Evolutionary conservation across 2,888 invertebrate species (phyloP), one percentile per base, ranked within the genome.

Genomic region (Agriotes lineatus): DNA sequence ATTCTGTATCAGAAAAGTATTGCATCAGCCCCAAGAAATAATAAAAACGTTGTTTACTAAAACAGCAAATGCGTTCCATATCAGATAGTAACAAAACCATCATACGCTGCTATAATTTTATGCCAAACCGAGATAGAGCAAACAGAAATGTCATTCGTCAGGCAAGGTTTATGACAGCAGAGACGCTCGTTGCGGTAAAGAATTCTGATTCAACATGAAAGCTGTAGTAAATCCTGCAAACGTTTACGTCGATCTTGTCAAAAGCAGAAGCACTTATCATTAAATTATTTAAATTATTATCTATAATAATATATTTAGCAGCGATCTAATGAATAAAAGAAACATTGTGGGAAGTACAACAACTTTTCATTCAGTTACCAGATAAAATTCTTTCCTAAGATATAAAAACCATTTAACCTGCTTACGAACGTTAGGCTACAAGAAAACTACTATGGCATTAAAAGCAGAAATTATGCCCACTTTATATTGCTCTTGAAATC

Each of bases 231-330:
- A 56, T 63, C 56, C 12, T 63, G 18, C 39, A 39, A 30, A 22
- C 63, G 56, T 63, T 63, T 44, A 63, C 20, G 63, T 63, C 56
- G 20, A 30, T 37, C 56, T 63, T 63, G 63, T 63, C 63, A 54
- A 30, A 63, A n/a, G 35, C 12, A n/a, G 14, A 45, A 56, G 33
- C 42, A 45, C 18, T 44, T 30, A 19, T 18, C 54, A 63, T 63
- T 63, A 56, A 56, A 45, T 56, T 63, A 63, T 63, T 63, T 63
- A 63, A 63, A 63, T 63, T 63, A 63, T 63, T 63, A 44, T 54
- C 63, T 63, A 45, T 63, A 63, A 63, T 52, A 62, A 52, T 54
- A 62, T 25, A 54, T 25, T 63, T 56, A 45, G n/a, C 18, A 54
- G 22, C 35, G 30, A 12, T 35, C 25, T 39, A 62, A 63, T 63